Evolutionary conservation across 2,113 vertebrate species (phyloP), one percentile per base, ranked within the genome.

Genomic region (Brachypodius melanocephalos): DNA sequence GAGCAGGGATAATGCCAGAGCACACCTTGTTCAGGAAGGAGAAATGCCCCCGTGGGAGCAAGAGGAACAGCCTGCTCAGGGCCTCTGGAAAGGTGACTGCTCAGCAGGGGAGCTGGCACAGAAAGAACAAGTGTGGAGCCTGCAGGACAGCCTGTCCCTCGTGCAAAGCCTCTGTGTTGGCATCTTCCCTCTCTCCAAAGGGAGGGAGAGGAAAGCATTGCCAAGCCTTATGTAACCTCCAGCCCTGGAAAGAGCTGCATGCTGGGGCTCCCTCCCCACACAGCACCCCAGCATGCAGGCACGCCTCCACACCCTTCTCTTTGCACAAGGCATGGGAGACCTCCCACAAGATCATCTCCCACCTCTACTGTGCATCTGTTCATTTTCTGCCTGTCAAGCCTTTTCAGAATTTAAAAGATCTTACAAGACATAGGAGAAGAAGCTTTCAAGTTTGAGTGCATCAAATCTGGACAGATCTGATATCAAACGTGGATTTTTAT

Each of bases 311-410:
- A 85, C 5, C 77, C 75, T 68, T 73, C 46, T 78, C 84, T 77
- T 76, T 90, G 85, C 79, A 84, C 10, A 51, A 83, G 55, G 77
- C 72, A 14, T 21, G 63, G 59, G 7, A 90, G 94, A 19, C 91
- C 88, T 95, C 96, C 94, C 74, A 95, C 94, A 91, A 32, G 48
- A 96, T 91, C 77, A 82, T 65, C 95, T 82, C 93, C 95, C 93
- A 94, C 93, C 79, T 85, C 75, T 90, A 19, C 93, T 32, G 65
- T 63, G 51, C 95, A 96, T 94, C 94, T 96, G 93, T 96, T 96
- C 82, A 9, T 80, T 71, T 80, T 86, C 72, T 96, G 78, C 52
- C 85, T 88, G 93, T 96, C 96, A 95, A 90, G 51, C 51, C 40
- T 77, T 45, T 71, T 80, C 88, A 78, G 68, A 86, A 84, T 71